phyloP scores from a whole-genome alignment of 2,888 invertebrate species.

The Pemphredon lugubris region DNA sequence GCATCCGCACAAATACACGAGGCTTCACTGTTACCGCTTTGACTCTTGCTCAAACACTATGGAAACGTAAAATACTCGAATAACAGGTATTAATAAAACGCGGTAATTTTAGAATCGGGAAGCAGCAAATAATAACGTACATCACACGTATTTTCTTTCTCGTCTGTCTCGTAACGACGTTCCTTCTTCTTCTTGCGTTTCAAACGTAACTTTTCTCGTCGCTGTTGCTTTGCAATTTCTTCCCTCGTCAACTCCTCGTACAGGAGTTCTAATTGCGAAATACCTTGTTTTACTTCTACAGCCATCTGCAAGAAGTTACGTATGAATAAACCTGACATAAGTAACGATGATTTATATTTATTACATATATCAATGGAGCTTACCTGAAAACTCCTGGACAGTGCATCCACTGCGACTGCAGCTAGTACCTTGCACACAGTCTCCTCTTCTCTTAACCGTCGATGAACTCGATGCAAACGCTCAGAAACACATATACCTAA shows the following conservation, averaged over 20 bases:
- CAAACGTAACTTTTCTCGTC: conserved; percentile 93
- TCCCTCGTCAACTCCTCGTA: conserved; percentile 94
- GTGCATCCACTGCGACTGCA: conserved; percentile 92
- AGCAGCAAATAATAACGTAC: conserved; percentile 64
- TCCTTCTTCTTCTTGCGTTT: conserved; percentile 89
- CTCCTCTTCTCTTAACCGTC: conserved; percentile 94
- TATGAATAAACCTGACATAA: background rate
- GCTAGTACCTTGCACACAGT: conserved; percentile 96
- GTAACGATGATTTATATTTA: background rate
- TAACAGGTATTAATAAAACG: background rate
- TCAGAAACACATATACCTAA: conserved; percentile 96
- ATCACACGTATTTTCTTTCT: conserved; percentile 80
- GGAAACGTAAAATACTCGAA: conserved; percentile 20
- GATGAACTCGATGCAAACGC: conserved; percentile 92
- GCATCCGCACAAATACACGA: conserved; percentile 67
- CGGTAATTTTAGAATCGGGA: background rate
- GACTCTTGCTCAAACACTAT: conserved; percentile 63
- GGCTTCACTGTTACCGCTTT: conserved; percentile 51
- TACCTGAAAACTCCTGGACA: conserved; percentile 92
- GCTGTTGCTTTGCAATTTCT: conserved; percentile 91
- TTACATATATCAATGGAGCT: background rate
- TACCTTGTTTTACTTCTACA: conserved; percentile 93
- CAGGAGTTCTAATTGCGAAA: conserved; percentile 92
- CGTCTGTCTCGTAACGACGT: conserved; percentile 82
- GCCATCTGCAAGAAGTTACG: conserved; percentile 83